Base-by-base conservation (phyloP, 2,888 invertebrate species). In the Hoplodrina blanda region DNA sequence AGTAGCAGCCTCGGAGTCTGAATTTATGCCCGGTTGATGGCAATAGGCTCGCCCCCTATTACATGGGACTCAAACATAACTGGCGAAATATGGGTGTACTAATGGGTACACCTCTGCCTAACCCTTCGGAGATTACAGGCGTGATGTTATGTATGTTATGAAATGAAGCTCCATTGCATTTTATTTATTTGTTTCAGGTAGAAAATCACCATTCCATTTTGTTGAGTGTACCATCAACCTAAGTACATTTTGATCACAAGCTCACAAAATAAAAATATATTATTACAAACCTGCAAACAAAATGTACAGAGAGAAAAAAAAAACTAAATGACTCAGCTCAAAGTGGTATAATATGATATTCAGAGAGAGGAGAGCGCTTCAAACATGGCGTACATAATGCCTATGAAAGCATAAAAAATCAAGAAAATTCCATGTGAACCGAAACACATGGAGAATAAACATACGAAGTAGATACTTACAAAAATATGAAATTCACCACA, bases 401-500 rank as follows among this genome's bases (percentile, higher is more conserved):
- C 92, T 94, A 94, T 93, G 92, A 94, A 92, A 95, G 95, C 95
- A 93, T 94, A 95, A 95, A 95, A 95, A 96, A 95, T 94, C 92
- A 94, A 94, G 92, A 94, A 93, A 94, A 93, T 92, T 91, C 92
- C 95, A 95, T 96, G 96, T 94, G 96, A 96, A 96, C 95, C 95
- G 87, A 94, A 95, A 95, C 96, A 96, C 93, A 94, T 96, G 96
- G 91, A 93, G 93, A 94, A 95, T 95, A 96, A 95, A 95, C 96
- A 95, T 93, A 93, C 94, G 91, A 90, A 92, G 95, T 93, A 95
- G 95, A 95, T 96, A 96, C 96, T 96, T 95, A 95, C 94, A 95
- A 96, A 96, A 96, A 96, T 96, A 96, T 96, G 96, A 96, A 96
- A 96, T 96, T 96, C 96, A 95, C 96, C 95, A 95, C 95, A 95